A percentile compares a stretch with the other conserved stretches of the same genome.
phyloP scores from a whole-genome alignment of 2,797 vertebrate species.

The Acanthiza pusilla region DNA sequence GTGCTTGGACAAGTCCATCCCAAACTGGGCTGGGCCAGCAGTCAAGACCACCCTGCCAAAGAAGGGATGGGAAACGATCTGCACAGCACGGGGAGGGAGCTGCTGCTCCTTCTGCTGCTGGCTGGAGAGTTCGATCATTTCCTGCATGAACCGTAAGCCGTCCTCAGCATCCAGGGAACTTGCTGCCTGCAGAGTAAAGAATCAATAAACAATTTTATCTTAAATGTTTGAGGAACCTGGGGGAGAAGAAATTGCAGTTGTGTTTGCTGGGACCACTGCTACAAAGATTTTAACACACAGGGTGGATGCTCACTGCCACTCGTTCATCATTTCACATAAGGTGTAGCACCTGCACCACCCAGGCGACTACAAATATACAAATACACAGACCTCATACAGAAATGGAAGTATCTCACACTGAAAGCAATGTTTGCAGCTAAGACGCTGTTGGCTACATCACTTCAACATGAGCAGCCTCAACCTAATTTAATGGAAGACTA shows the following conservation, averaged over 20 bases:
- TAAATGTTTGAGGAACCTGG: not conserved
- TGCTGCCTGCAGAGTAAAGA: constrained; percentile 80
- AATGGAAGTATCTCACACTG: not conserved
- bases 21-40: constrained; percentile 96
- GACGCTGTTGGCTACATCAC: not conserved
- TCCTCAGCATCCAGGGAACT: constrained; percentile 95
- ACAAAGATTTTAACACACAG: not conserved
- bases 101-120: constrained; percentile 99
- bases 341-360: not conserved
- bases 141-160: constrained; percentile 97
- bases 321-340: not conserved
- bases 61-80: constrained; percentile 95
- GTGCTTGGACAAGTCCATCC: constrained; percentile 92
- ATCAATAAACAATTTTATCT: not conserved
- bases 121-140: constrained; percentile 99
- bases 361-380: not conserved
- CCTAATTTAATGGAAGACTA: not conserved
- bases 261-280: not conserved
- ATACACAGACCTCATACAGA: not conserved
- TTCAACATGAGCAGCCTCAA: not conserved
- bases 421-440: not conserved
- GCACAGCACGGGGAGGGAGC: constrained; percentile 94
- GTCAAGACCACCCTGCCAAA: constrained; percentile 96
- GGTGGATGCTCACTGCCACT: not conserved
- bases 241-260: not conserved